Evolutionary conservation across 2,113 vertebrate genomes (phyloP).

Genomic region (Ursus arctos): DNA sequence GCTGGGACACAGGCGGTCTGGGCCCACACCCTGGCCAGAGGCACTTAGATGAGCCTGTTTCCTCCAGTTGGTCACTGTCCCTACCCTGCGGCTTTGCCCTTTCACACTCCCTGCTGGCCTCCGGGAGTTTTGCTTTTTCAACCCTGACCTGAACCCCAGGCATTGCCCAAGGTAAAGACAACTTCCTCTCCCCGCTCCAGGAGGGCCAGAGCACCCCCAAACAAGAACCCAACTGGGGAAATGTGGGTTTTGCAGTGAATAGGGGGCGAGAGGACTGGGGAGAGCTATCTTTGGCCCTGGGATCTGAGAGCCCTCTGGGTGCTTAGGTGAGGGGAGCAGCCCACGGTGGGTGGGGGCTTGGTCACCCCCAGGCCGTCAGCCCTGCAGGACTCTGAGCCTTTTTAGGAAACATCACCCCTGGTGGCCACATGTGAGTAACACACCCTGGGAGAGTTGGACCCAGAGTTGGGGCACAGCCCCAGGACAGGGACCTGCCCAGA

Average conservation of each 20-base stretch:
- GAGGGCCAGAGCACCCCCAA: not conserved
- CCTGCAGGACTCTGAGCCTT: not conserved
- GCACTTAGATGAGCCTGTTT: not conserved
- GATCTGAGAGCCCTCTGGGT: not conserved
- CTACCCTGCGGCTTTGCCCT: not conserved
- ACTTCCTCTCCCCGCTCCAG: rapidly evolving
- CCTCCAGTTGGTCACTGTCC: not conserved
- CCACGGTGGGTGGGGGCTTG: not conserved
- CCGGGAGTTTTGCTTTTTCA: not conserved
- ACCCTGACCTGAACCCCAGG: not conserved
- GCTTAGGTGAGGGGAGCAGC: not conserved
- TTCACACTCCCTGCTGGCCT: not conserved
- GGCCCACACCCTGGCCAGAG: not conserved
- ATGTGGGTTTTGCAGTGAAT: not conserved
- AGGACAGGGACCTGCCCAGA: not conserved
- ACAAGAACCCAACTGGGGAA: not conserved
- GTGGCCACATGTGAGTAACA: not conserved
- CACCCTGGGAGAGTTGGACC: not conserved
- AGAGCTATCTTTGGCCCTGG: not conserved
- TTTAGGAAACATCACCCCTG: not conserved
- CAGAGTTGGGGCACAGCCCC: rapidly evolving
- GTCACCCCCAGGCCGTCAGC: not conserved
- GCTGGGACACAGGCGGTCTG: not conserved
- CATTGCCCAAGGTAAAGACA: rapidly evolving
- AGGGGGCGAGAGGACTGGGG: not conserved